Percentiles rank a stretch among this genome's conserved stretches.
phyloP scores from a whole-genome alignment of 2,113 vertebrate species.

The Muscicapa adusta region DNA sequence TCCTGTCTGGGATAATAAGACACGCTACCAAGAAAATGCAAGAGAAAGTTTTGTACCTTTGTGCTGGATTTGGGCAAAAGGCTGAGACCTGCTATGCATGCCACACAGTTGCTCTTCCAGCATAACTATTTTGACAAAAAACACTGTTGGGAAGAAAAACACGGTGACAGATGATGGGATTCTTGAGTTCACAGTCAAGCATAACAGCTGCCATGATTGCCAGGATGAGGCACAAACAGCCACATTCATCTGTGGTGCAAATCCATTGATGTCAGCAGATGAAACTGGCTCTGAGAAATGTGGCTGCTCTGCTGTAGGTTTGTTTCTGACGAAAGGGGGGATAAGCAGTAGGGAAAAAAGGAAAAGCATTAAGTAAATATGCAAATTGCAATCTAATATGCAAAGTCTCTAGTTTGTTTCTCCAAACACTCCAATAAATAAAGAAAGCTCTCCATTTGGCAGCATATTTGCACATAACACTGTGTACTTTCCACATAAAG shows the following conservation, averaged over 20 bases:
- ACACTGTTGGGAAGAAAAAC: not conserved
- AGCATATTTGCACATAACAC: not conserved
- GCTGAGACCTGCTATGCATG: not conserved
- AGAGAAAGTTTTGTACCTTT: not conserved
- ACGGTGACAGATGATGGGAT: not conserved
- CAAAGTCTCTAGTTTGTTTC: conserved; percentile 1
- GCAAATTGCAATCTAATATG: conserved; percentile 44
- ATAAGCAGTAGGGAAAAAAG: not conserved
- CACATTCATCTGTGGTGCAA: conserved; percentile 11
- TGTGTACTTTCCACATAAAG: conserved; percentile 4
- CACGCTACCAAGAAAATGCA: not conserved
- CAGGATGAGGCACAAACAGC: not conserved
- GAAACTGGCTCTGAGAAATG: conserved; percentile 1
- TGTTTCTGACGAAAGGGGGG: not conserved
- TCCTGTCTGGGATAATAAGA: not conserved
- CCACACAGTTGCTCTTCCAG: not conserved
- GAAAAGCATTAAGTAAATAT: conserved; percentile 14
- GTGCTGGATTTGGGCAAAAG: not conserved
- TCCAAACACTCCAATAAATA: conserved; percentile 51
- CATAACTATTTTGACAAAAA: not conserved
- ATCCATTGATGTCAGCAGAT: not conserved
- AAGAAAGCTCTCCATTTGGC: conserved; percentile 25
- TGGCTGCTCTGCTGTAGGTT: not conserved
- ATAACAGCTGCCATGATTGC: conserved; percentile 12
- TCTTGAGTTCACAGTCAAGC: not conserved